These are phyloP conservation scores for Halisarca cf. caerulea DNA, from an alignment of 37 sponge, comb jelly and placozoan genomes.

Conservation along the genomic window DNA sequence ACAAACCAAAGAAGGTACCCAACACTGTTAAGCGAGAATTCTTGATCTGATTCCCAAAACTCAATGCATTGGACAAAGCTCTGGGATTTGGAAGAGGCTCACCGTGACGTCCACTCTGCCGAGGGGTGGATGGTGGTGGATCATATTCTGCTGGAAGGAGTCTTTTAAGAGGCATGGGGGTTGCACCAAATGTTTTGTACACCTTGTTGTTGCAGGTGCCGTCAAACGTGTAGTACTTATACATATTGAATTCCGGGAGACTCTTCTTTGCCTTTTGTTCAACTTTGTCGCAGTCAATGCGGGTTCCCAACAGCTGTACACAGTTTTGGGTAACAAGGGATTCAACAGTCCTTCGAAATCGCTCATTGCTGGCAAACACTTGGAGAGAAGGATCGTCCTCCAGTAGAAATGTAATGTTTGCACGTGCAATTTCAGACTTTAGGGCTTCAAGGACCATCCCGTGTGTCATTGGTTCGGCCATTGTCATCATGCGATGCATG, in stretches of 20 bases:
- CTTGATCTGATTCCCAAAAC: not conserved
- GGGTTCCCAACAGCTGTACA: not conserved
- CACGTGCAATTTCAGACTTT: slow-evolving; percentile 3
- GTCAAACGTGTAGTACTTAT: slow-evolving; percentile 63
- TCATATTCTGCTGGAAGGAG: slow-evolving; percentile 50
- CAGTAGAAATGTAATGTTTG: not conserved
- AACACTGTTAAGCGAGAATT: slow-evolving; percentile 36
- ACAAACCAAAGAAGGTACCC: slow-evolving; percentile 81
- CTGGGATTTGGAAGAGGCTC: not conserved
- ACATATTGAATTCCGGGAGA: not conserved
- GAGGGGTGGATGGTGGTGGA: not conserved
- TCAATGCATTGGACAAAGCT: not conserved
- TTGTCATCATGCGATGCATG: not conserved
- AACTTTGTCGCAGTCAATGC: not conserved
- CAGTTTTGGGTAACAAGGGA: not conserved
- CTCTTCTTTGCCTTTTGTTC: not conserved
- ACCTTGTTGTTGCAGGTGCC: slow-evolving; percentile 91
- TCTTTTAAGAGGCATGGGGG: slow-evolving; percentile 37
- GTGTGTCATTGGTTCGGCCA: not conserved
- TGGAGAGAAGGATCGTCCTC: not conserved
- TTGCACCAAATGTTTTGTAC: slow-evolving; percentile 41
- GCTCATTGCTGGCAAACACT: not conserved
- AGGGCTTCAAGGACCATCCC: slow-evolving; percentile 11
- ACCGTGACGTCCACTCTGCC: not conserved
- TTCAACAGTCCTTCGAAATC: not conserved